Evolutionary conservation across 2,888 invertebrate genomes (phyloP), one percentile per base, ranked within the genome.

Genomic region (Crematogaster levior): DNA sequence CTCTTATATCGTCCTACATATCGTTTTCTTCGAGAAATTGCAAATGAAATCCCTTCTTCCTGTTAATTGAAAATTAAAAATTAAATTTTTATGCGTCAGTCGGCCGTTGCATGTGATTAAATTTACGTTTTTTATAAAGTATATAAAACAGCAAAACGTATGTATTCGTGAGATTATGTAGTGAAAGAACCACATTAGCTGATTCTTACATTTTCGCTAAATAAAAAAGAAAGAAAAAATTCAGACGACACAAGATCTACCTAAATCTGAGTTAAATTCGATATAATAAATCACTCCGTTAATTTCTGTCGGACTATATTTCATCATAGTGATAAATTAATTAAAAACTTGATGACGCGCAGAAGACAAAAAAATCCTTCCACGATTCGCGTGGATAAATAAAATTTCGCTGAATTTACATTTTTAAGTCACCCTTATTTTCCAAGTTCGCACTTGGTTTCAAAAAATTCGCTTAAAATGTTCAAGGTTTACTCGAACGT

Each of bases 21-120:
- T 58, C 21, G 27, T 58, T 12, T 27, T 56, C 40, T 21, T 43
- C n/a, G 24, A 24, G 15, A 65, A 21, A 40, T 46, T 63, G 48
- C 48, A 15, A 51, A 15, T 30, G 27, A n/a, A n/a, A n/a, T n/a
- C n/a, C n/a, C 48, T 68, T 79, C 21, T n/a, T 24, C n/a, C 37
- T n/a, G 74, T 63, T 80, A 82, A 87, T 82, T 56, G 68, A 73
- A 87, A 84, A 82, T 82, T 75, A 85, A 82, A 60, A 82, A 84
- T 87, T 85, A 79, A 87, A 58, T 58, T 58, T 27, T 40, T 40
- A 27, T 12, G n/a, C 46, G 30, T 48, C 12, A 40, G 18, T 70
- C 34, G 6, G 10, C 0, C n/a, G 12, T 37, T 53, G 58, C 12
- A 27, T 7, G 24, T 24, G 10, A 10, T 51, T 51, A 37, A 34